Evolutionary conservation across 2,113 vertebrate genomes (phyloP).

Genomic region (Malurus alboscapulatus): DNA sequence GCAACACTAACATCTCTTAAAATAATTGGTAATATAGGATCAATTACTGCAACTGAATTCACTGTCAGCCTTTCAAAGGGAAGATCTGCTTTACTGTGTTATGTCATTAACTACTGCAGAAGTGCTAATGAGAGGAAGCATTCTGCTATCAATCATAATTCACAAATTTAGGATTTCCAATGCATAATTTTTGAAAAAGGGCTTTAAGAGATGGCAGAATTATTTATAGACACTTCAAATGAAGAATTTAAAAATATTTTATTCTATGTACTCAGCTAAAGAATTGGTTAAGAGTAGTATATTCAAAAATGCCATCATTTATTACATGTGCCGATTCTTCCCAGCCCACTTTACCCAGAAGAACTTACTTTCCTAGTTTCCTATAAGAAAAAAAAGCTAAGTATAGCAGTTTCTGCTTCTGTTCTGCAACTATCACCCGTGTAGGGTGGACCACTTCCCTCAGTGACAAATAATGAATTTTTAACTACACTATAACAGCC

Average conservation of each 20-base stretch:
- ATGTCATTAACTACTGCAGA: neutral
- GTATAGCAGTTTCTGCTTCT: neutral
- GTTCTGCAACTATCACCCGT: neutral
- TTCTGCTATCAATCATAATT: neutral
- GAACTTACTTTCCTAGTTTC: slow-evolving; percentile 15
- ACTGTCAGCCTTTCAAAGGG: neutral
- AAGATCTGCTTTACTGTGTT: neutral
- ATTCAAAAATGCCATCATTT: neutral
- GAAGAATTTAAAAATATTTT: neutral
- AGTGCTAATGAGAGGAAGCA: neutral
- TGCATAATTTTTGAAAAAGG: neutral
- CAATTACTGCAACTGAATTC: neutral
- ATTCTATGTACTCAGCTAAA: neutral
- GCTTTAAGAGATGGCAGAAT: neutral
- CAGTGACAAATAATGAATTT: neutral
- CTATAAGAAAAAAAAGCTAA: neutral
- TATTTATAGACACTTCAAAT: neutral
- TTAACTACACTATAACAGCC: neutral
- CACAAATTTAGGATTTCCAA: neutral
- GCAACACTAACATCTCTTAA: neutral
- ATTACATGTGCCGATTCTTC: neutral
- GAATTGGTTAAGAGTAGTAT: neutral
- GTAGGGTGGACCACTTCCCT: neutral
- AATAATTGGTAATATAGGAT: neutral
- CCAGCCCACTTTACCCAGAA: neutral